Conservation (phyloP, 2,113 vertebrate genomes). For the Phainopepla nitens region DNA sequence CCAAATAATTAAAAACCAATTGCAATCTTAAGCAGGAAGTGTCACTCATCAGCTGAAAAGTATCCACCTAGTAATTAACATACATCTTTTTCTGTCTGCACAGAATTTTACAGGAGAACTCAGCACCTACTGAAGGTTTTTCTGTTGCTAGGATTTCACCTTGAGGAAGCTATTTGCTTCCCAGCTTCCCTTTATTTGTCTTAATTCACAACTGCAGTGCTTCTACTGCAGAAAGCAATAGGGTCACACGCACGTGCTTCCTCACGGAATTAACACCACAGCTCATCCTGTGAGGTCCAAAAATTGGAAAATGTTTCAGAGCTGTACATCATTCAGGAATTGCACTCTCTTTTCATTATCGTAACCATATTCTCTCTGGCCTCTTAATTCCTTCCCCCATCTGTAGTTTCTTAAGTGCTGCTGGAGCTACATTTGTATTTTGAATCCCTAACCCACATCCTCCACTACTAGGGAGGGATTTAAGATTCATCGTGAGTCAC, state of each 20-base stretch:
- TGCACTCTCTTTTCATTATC: constrained; percentile 10
- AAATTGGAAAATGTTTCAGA: not conserved
- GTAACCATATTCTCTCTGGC: not conserved
- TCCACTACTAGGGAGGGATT: not conserved
- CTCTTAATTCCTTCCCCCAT: not conserved
- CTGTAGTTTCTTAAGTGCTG: constrained; percentile 26
- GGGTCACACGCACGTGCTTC: not conserved
- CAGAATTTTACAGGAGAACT: not conserved
- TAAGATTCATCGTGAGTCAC: constrained; percentile 5
- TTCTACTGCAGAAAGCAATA: not conserved
- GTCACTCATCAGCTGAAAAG: constrained; percentile 15
- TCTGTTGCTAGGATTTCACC: not conserved
- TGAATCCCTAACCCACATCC: constrained; percentile 50
- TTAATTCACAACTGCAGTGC: not conserved
- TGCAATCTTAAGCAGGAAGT: constrained; percentile 2
- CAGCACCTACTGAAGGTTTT: not conserved
- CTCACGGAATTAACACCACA: not conserved
- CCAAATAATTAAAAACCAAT: constrained; percentile 45
- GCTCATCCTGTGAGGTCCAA: constrained; percentile 37
- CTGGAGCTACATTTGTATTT: constrained; percentile 3
- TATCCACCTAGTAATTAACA: not conserved
- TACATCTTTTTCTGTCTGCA: not conserved
- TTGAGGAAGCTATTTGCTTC: not conserved
- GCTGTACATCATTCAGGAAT: not conserved
- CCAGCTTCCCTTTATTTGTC: not conserved